Evolutionary conservation across 2,888 invertebrate genomes (phyloP).

Genomic region (Aporophyla lueneburgensis): DNA sequence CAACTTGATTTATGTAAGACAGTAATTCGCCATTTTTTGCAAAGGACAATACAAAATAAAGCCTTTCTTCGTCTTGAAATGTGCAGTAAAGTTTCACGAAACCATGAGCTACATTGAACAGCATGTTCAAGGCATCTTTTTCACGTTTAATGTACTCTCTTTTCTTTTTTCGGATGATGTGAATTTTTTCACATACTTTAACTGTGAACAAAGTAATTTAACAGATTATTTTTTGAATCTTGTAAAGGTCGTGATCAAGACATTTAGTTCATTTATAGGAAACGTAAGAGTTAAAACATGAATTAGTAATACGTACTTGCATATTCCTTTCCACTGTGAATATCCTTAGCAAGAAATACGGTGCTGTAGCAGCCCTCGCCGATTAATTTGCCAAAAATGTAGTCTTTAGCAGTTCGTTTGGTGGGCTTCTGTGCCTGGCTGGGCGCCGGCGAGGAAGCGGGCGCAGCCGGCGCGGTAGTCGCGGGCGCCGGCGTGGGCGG

Average conservation of each 20-base stretch:
- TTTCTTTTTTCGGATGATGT: conserved; percentile 98
- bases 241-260: not conserved
- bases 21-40: conserved; percentile 98
- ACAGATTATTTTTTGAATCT: conserved; percentile 31
- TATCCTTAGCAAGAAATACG: conserved; percentile 98
- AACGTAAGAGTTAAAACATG: not conserved
- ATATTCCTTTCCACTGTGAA: conserved; percentile 96
- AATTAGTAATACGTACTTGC: conserved; percentile 94
- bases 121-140: conserved; percentile 97
- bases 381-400: conserved; percentile 98
- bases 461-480: conserved; percentile 81
- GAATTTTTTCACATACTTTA: conserved; percentile 99
- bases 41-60: conserved; percentile 98
- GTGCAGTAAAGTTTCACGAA: conserved; percentile 98
- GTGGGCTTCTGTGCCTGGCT: conserved; percentile 86
- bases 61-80: conserved; percentile 97
- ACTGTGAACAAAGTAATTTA: conserved; percentile 91
- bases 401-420: conserved; percentile 96
- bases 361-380: conserved; percentile 99
- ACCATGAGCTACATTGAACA: conserved; percentile 95
- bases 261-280: not conserved
- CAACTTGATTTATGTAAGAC: conserved; percentile 97
- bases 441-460: conserved; percentile 84
- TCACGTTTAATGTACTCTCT: conserved; percentile 98
- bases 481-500: conserved; percentile 82